These are phyloP conservation scores for Labrus mixtus DNA, from an alignment of 2,113 vertebrate genomes.

Conservation along the genomic window DNA sequence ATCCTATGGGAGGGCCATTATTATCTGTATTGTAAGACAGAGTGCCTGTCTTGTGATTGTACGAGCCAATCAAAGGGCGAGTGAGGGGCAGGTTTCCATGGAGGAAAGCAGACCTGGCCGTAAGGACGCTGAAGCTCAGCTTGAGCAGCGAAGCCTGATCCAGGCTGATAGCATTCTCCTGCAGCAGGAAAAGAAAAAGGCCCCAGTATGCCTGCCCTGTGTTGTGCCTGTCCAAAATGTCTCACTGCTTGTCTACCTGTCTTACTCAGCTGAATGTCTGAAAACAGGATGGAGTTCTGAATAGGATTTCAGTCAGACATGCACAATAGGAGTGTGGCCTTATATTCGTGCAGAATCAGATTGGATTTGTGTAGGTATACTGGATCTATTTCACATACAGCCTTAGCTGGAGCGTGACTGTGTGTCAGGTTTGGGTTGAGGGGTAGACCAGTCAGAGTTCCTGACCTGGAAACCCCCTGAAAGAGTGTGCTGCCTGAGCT, in stretches of 20 bases:
- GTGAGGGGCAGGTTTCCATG: slow-evolving; percentile 78
- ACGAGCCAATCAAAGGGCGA: slow-evolving; percentile 69
- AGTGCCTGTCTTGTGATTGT: slow-evolving; percentile 72
- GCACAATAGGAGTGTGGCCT: slow-evolving; percentile 45
- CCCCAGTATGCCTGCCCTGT: slow-evolving; percentile 60
- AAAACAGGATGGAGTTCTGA: slow-evolving; percentile 43
- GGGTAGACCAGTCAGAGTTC: slow-evolving; percentile 50
- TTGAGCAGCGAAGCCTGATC: slow-evolving; percentile 62
- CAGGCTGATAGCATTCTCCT: slow-evolving; percentile 64
- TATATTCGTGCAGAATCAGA: slow-evolving; percentile 50
- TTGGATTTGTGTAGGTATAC: slow-evolving; percentile 51
- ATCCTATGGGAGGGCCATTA: slow-evolving; percentile 64
- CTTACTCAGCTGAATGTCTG: slow-evolving; percentile 47
- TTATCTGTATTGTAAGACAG: slow-evolving; percentile 75
- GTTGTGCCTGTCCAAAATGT: slow-evolving; percentile 54
- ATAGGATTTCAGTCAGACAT: slow-evolving; percentile 47
- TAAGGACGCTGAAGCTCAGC: slow-evolving; percentile 57
- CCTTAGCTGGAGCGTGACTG: slow-evolving; percentile 16
- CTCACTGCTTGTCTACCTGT: slow-evolving; percentile 56
- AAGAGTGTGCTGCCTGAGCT: slow-evolving; percentile 28
- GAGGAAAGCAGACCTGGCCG: slow-evolving; percentile 57
- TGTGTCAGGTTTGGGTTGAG: slow-evolving; percentile 20
- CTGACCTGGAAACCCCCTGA: slow-evolving; percentile 28
- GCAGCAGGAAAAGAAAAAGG: slow-evolving; percentile 51
- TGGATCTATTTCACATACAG: slow-evolving; percentile 30